phyloP scores from a whole-genome alignment of 2,888 invertebrate species.

The Stegana nigrithorax region DNA sequence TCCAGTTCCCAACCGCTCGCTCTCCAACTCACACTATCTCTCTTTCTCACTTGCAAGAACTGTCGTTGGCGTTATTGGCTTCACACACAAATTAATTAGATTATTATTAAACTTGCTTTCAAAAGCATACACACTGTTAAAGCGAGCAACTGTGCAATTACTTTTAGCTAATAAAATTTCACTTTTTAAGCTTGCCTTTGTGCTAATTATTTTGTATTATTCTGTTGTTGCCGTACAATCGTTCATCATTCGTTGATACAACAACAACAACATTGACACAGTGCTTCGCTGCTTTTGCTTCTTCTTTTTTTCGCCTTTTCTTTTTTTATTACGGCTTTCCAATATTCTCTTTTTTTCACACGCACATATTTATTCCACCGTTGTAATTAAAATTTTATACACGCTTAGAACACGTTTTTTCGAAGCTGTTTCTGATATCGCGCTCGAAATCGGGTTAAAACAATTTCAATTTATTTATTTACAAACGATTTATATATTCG shows the following conservation, averaged over 20 bases:
- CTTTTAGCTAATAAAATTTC: conserved; percentile 37
- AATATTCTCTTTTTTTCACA: conserved; percentile 27
- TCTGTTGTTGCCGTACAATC: conserved; percentile 31
- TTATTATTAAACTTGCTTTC: no score
- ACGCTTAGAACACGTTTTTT: not conserved
- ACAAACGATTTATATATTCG: no score
- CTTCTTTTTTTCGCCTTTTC: conserved; percentile 37
- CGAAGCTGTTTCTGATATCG: not conserved
- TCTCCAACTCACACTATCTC: no score
- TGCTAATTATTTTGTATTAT: conserved; percentile 32
- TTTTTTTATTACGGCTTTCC: conserved; percentile 42
- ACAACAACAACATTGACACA: conserved; percentile 53
- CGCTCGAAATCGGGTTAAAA: not conserved
- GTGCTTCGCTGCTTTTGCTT: conserved; percentile 34
- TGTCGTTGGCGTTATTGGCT: not conserved
- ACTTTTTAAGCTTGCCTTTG: conserved; percentile 40
- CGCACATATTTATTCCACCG: conserved; percentile 24
- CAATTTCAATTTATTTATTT: conserved; percentile 19
- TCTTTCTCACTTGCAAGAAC: not conserved
- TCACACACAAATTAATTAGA: not conserved
- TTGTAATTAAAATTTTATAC: not conserved
- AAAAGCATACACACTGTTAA: no score
- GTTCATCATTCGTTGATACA: conserved; percentile 17
- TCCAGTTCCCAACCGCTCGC: no score
- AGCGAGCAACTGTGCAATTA: no score